Evolutionary conservation across 2,888 invertebrate genomes (phyloP), one percentile per base, ranked within the genome.

Genomic region (Hirtodrosophila duncani): DNA sequence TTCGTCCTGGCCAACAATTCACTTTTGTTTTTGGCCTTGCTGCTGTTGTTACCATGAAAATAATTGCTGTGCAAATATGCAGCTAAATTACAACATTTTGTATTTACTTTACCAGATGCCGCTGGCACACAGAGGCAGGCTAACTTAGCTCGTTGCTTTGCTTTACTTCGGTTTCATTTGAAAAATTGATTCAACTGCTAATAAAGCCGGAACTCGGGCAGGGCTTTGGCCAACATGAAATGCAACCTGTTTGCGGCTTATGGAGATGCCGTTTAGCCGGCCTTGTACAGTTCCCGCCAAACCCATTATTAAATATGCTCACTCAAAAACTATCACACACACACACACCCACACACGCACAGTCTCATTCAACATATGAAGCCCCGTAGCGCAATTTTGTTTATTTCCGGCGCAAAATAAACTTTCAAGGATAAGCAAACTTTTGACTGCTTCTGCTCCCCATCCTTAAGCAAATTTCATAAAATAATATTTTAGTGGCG

Each of bases 371-470:
- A n/a, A n/a, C 17, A 27, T 43, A 39, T 13, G 11, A 29, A 11
- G 11, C n/a, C 3, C 7, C 9, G 60, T 51, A 69, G 68, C 58
- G 69, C 75, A 75, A 77, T 79, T 79, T 77, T 79, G 67, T 79
- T 79, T 75, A 77, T 77, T 77, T 77, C 79, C 79, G 75, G 75
- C 63, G 68, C 49, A 79, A 77, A 77, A 77, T 79, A 75, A 77
- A 77, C 79, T 75, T 71, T 75, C 69, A 75, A 79, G 77, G 79
- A 75, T 77, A 79, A 75, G 68, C 67, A 77, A 77, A 77, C 69
- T 79, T 77, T 75, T 71, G 69, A 61, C 52, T 41, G 53, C 49
- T 36, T 46, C 44, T 33, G 43, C 57, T 39, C 30, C 49, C 29
- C 79, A 71, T 71, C 79, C 75, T 78, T 71, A 75, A 77, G 75